A percentile compares a stretch with the other conserved stretches of the same genome.
These are phyloP conservation scores for Galaxias olidus DNA, from an alignment of 2,797 vertebrate species.

Conservation along the genomic window DNA sequence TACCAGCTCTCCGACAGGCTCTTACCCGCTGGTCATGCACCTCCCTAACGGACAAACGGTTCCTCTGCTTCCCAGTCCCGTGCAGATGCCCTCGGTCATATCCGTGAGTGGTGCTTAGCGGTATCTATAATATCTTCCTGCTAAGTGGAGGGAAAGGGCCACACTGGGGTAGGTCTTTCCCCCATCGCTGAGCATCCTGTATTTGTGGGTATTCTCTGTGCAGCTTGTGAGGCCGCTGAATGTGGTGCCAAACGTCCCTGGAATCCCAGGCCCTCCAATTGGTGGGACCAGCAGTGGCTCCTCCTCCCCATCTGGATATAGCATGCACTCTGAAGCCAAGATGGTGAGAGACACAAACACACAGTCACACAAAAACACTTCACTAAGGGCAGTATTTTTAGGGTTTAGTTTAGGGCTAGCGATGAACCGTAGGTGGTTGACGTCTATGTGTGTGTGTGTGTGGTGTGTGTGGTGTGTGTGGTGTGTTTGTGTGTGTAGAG, in stretches of 20 bases:
- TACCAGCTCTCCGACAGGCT: constrained; percentile 86
- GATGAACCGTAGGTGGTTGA: not conserved
- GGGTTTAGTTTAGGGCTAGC: not conserved
- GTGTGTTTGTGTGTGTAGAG: constrained; percentile 73
- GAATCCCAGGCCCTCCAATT: constrained; percentile 91
- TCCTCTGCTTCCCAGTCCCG: constrained; percentile 89
- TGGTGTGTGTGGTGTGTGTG: too few species aligned
- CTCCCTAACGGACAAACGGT: constrained; percentile 92
- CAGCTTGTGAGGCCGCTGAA: constrained; percentile 88
- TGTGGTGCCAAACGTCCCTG: constrained; percentile 93
- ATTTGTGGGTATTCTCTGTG: constrained; percentile 31
- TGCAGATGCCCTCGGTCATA: constrained; percentile 95
- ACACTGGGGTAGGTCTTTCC: constrained; percentile 2
- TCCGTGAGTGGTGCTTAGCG: constrained; percentile 84
- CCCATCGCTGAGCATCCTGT: not conserved
- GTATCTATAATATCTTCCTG: too few species aligned
- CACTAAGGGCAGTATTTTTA: not conserved
- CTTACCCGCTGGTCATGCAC: constrained; percentile 91
- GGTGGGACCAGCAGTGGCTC: constrained; percentile 80
- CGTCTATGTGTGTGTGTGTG: constrained; percentile 4
- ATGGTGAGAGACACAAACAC: constrained; percentile 78
- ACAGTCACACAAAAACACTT: not conserved
- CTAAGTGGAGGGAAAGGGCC: not conserved
- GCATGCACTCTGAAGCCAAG: constrained; percentile 84
- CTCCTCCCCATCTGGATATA: constrained; percentile 85